phyloP scores from a whole-genome alignment of 92 coral and sea anemone genomes.

The Phenganax stokvisi region DNA sequence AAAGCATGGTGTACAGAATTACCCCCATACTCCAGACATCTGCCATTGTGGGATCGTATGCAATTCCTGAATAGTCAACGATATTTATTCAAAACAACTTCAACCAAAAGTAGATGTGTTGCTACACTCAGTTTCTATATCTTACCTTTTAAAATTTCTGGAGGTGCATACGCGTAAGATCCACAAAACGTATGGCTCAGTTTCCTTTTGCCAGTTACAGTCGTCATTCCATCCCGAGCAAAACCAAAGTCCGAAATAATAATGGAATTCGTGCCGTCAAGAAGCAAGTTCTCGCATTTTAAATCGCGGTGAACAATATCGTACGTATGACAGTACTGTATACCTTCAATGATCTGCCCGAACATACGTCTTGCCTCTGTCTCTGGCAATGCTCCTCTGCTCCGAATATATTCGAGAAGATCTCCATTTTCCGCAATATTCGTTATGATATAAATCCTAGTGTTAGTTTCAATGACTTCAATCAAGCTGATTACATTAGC shows the following conservation, averaged over 20 bases:
- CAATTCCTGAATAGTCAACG: conserved; percentile 60
- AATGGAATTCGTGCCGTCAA: conserved; percentile 72
- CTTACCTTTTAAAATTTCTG: conserved; percentile 95
- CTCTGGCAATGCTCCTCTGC: conserved; percentile 74
- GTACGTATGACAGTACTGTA: conserved; percentile 64
- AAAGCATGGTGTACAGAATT: conserved; percentile 89
- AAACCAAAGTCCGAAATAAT: conserved; percentile 97
- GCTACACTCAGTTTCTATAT: neutral
- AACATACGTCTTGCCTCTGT: conserved; percentile 55
- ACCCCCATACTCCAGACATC: conserved; percentile 99
- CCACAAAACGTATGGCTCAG: conserved; percentile 97
- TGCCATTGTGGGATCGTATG: conserved; percentile 90
- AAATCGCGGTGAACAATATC: conserved; percentile 95
- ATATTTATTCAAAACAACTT: neutral
- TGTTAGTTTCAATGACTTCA: conserved; percentile 96
- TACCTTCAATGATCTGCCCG: conserved; percentile 66
- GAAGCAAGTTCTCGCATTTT: conserved; percentile 86
- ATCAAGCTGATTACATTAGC: conserved; percentile 68
- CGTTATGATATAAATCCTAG: conserved; percentile 93
- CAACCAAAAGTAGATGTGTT: neutral
- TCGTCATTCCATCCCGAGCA: conserved; percentile 76
- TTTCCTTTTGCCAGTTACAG: conserved; percentile 88
- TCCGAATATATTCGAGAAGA: conserved; percentile 73
- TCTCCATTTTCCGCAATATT: conserved; percentile 89
- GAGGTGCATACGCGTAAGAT: conserved; percentile 97